Conservation (phyloP, 2,888 invertebrate genomes). For the Phlogophora meticulosa region DNA sequence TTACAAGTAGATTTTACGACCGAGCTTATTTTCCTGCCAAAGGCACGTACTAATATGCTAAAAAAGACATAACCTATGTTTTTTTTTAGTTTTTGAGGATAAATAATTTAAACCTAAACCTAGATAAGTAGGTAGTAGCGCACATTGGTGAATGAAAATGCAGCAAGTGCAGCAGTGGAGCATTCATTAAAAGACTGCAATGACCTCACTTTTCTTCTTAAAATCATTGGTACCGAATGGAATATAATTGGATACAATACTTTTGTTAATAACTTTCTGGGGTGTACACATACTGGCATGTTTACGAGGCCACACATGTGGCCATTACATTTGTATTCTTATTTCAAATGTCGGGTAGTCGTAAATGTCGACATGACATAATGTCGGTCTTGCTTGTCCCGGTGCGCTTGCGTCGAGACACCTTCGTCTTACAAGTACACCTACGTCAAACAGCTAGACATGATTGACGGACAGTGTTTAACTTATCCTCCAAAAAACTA, state of each 20-base stretch:
- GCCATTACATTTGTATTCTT: conserved; percentile 77
- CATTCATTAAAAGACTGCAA: not conserved
- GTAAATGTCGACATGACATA: conserved; percentile 85
- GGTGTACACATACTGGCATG: conserved; percentile 60
- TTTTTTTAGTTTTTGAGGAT: too few relatives aligned
- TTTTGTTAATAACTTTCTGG: conserved; percentile 53
- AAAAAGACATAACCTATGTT: too few relatives aligned
- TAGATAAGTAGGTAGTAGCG: too few relatives aligned
- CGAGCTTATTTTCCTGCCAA: too few relatives aligned
- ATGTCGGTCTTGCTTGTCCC: conserved; percentile 54
- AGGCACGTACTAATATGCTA: too few relatives aligned
- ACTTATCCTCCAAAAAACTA: conserved; percentile 25
- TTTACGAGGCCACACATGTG: conserved; percentile 84
- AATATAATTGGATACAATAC: conserved; percentile 34
- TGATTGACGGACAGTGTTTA: conserved; percentile 48
- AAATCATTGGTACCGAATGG: conserved; percentile 12
- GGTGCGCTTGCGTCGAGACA: conserved; percentile 45
- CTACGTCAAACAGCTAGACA: conserved; percentile 37
- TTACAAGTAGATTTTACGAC: too few relatives aligned
- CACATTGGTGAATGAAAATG: not conserved
- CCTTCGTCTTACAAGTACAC: conserved; percentile 43
- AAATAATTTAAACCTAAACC: too few relatives aligned
- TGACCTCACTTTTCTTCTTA: not conserved
- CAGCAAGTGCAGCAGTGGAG: not conserved
- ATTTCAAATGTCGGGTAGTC: conserved; percentile 81